A percentile compares a stretch with the other conserved stretches of the same genome.
These are phyloP conservation scores for Lamellibrachia satsuma DNA, from an alignment of 2,888 invertebrate genomes.

Conservation along the genomic window DNA sequence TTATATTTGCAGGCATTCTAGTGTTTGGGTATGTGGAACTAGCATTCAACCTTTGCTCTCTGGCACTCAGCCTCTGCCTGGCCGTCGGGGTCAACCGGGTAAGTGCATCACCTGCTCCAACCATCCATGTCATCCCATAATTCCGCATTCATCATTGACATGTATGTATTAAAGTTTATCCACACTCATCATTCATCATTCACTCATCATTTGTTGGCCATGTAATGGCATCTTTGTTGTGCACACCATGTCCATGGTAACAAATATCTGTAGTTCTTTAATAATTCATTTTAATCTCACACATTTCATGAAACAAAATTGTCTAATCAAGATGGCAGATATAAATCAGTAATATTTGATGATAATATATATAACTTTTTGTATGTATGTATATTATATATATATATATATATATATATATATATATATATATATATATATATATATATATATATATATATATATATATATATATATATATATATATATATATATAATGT, in stretches of 20 bases:
- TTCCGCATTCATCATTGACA: no score
- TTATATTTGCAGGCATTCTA: constrained; percentile 36
- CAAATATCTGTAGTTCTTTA: not conserved
- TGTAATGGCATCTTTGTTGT: not conserved
- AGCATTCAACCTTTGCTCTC: constrained; percentile 33
- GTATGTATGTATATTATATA: not conserved
- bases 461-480: not conserved
- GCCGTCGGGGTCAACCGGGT: constrained; percentile 44
- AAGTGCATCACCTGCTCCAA: constrained; percentile 23
- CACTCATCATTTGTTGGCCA: no score
- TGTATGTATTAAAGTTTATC: no score
- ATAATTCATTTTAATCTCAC: not conserved
- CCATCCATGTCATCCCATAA: no score
- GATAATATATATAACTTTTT: no score
- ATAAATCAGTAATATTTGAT: no score
- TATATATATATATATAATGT: no score
- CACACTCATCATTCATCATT: no score
- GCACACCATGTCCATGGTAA: no score
- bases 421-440: not conserved
- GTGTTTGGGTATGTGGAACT: constrained; percentile 44
- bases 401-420: not conserved
- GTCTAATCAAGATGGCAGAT: not conserved
- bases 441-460: not conserved
- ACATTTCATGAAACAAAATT: not conserved
- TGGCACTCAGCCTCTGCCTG: constrained; percentile 36